phyloP scores from a whole-genome alignment of 2,113 vertebrate genomes.

The Zosterops pallidus region DNA sequence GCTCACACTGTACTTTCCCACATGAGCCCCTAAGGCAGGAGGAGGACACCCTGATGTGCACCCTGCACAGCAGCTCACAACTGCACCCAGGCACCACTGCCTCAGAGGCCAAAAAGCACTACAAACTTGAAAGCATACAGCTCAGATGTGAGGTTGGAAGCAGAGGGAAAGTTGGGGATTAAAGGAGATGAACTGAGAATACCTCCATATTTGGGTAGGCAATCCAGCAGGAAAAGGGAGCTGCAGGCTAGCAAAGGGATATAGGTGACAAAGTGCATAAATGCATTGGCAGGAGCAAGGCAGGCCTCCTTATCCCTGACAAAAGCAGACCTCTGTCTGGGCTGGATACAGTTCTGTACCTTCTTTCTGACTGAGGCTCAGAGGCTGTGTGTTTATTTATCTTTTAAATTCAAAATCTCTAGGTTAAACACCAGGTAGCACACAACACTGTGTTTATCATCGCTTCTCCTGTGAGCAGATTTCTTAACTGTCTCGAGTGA shows the following conservation, averaged over 20 bases:
- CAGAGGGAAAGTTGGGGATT: background rate
- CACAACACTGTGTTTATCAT: background rate
- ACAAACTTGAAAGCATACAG: background rate
- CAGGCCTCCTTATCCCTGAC: background rate
- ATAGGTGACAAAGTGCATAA: rapidly evolving
- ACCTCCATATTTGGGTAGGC: background rate
- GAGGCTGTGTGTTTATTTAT: background rate
- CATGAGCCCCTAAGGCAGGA: rapidly evolving
- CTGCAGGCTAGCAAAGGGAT: background rate
- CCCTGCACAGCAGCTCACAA: background rate
- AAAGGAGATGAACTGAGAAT: background rate
- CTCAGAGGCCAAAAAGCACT: background rate
- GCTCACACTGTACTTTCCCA: background rate
- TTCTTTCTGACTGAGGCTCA: background rate
- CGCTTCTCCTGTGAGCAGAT: background rate
- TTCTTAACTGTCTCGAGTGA: constrained; percentile 46
- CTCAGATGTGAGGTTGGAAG: background rate
- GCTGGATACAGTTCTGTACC: background rate
- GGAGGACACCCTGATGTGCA: rapidly evolving
- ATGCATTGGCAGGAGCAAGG: background rate
- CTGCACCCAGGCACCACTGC: rapidly evolving
- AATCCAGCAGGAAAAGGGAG: background rate
- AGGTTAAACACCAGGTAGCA: background rate
- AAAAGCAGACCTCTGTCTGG: background rate
- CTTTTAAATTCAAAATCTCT: background rate